Percentiles rank a stretch among this genome's conserved stretches.
These are phyloP conservation scores for Rhadina sibilatrix DNA, from an alignment of 2,113 vertebrate genomes.

Conservation along the genomic window DNA sequence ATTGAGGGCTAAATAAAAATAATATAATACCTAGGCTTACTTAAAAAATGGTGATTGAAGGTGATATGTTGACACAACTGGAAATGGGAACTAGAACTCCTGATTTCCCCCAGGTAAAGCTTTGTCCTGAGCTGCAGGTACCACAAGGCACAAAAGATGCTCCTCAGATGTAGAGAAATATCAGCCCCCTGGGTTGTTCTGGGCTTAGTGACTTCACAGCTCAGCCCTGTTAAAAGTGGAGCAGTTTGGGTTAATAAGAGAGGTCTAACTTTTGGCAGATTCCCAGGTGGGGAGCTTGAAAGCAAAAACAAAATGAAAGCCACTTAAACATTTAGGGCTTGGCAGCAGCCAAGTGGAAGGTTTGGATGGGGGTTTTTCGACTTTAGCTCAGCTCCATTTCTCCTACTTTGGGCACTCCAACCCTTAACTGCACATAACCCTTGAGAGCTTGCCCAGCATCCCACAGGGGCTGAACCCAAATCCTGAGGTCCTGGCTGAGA, in stretches of 20 bases:
- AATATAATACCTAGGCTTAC: neutral
- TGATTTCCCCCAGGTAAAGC: neutral
- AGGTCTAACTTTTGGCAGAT: neutral
- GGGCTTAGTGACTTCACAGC: neutral
- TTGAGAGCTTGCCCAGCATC: neutral
- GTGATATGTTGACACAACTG: neutral
- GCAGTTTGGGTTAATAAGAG: neutral
- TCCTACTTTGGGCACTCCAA: neutral
- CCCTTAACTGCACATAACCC: neutral
- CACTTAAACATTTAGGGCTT: neutral
- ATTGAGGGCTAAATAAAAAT: neutral
- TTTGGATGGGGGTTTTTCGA: neutral
- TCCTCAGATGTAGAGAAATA: neutral
- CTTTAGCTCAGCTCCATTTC: neutral
- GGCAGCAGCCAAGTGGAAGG: neutral
- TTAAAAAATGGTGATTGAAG: neutral
- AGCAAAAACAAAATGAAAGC: slow-evolving; percentile 13
- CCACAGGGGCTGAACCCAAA: neutral
- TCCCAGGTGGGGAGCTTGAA: neutral
- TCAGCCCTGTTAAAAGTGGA: neutral
- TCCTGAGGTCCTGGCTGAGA: neutral
- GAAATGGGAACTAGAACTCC: neutral
- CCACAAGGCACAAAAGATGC: neutral
- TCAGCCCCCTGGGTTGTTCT: neutral
- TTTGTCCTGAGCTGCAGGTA: neutral